phyloP scores from a whole-genome alignment of 2,113 vertebrate genomes.

The Rhynchomys soricoides region DNA sequence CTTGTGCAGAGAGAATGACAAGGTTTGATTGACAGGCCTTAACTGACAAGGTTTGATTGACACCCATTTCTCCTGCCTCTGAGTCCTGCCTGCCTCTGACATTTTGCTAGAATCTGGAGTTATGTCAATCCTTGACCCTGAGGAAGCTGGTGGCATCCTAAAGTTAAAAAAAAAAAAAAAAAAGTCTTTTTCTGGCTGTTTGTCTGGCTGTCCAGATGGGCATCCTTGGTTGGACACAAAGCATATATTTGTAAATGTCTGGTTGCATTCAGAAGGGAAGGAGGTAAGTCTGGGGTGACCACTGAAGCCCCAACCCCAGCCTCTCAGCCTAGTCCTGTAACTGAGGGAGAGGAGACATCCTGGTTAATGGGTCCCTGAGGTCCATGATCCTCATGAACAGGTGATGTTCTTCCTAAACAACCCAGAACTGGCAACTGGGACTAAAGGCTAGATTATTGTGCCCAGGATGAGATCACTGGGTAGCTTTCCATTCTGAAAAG shows the following conservation, averaged over 20 bases:
- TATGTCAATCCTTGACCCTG: not conserved
- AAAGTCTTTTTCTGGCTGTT: not conserved
- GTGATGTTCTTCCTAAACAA: not conserved
- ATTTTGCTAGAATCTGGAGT: not conserved
- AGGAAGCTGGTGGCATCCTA: not conserved
- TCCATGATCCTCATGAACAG: not conserved
- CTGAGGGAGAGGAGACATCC: too few relatives aligned
- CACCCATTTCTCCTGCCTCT: not conserved
- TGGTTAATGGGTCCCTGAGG: fast-evolving
- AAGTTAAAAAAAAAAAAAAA: not conserved
- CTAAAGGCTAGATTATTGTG: not conserved
- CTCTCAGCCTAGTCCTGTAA: not conserved
- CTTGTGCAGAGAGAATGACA: not conserved
- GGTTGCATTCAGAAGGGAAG: fast-evolving
- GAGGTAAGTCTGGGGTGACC: too few relatives aligned
- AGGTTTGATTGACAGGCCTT: not conserved
- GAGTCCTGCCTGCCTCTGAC: fast-evolving
- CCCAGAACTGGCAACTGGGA: not conserved
- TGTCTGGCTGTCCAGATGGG: fast-evolving
- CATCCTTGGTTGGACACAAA: not conserved
- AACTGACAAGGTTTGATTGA: not conserved
- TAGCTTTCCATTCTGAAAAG: fast-evolving
- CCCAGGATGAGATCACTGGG: not conserved
- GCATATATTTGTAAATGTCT: not conserved
- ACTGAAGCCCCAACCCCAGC: not conserved